These are phyloP conservation scores for Hetaerina titia DNA, from an alignment of 2,888 invertebrate genomes.

Conservation along the genomic window DNA sequence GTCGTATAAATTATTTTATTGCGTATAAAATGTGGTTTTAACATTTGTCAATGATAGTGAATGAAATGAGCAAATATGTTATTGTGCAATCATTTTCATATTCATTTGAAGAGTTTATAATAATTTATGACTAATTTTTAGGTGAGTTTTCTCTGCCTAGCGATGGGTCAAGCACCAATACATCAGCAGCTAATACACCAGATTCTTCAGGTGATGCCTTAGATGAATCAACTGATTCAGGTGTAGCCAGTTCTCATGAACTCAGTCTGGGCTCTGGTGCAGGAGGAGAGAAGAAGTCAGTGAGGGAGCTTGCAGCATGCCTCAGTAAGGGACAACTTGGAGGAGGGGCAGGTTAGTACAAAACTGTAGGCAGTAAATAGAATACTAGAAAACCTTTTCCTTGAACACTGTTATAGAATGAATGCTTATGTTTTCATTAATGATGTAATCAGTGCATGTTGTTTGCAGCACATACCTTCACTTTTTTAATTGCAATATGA, in stretches of 20 bases:
- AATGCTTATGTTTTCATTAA: too few species aligned
- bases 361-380: neutral
- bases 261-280: conserved; percentile 42
- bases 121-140: conserved; percentile 69
- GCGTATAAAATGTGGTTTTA: too few species aligned
- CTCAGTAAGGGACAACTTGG: conserved; percentile 54
- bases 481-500: too few species aligned
- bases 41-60: too few species aligned
- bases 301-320: conserved; percentile 57
- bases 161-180: conserved; percentile 82
- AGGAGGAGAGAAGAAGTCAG: conserved; percentile 43
- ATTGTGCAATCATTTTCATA: neutral
- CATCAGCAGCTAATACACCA: conserved; percentile 82
- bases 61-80: neutral
- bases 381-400: neutral
- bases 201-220: conserved; percentile 81
- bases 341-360: conserved; percentile 42
- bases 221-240: conserved; percentile 79
- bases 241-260: conserved; percentile 72
- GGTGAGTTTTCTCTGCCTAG: conserved; percentile 81
- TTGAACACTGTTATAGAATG: too few species aligned
- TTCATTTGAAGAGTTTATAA: neutral
- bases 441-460: neutral
- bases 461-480: too few species aligned
- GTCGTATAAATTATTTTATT: too few species aligned